phyloP scores from a whole-genome alignment of 2,113 vertebrate genomes.

The Gymnobelideus leadbeateri region DNA sequence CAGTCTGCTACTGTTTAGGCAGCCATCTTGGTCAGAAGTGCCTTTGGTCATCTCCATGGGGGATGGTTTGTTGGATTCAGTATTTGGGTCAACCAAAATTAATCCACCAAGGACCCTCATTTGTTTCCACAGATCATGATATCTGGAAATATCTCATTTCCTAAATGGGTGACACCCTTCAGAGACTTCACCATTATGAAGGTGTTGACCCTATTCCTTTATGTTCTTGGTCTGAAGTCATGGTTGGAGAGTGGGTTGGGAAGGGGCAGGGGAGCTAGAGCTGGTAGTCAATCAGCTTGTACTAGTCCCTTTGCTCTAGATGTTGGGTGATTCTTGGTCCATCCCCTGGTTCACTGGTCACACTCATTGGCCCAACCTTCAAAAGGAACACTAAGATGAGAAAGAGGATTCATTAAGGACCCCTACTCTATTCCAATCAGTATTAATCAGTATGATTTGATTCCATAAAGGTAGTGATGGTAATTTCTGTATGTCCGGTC shows the following conservation, averaged over 20 bases:
- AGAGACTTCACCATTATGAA: background rate
- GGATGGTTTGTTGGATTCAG: background rate
- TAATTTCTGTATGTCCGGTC: no score
- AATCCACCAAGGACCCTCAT: background rate
- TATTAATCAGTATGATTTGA: no score
- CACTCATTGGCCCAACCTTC: constrained; percentile 97
- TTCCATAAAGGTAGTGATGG: no score
- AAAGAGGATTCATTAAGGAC: no score
- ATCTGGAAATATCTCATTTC: background rate
- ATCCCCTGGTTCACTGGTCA: constrained; percentile 92
- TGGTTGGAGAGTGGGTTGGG: no score
- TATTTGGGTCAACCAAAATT: background rate
- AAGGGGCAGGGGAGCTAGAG: constrained; percentile 89
- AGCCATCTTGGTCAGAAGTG: background rate
- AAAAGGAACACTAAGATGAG: constrained; percentile 93
- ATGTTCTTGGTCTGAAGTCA: no score
- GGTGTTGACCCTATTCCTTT: no score
- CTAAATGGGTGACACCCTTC: background rate
- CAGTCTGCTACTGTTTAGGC: no score
- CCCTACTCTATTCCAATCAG: no score
- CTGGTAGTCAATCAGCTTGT: constrained; percentile 93
- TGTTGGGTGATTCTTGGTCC: constrained; percentile 95
- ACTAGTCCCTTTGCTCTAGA: constrained; percentile 92
- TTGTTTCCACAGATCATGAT: background rate
- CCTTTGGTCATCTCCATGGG: background rate